Conservation (phyloP, 2,113 vertebrate species). For the Promerops cafer region DNA sequence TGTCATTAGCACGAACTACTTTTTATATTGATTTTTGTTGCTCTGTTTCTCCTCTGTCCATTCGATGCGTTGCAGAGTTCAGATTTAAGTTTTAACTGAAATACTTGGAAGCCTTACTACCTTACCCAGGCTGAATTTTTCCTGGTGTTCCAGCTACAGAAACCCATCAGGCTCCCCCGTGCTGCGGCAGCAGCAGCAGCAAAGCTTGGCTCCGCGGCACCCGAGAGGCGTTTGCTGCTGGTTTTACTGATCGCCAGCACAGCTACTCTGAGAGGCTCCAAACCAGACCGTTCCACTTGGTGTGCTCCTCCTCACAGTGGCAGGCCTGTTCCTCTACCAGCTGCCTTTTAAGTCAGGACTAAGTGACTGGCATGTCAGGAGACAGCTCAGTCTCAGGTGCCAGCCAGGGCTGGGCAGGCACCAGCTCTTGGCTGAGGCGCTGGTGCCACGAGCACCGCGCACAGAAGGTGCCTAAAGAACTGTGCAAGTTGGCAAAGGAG, state of each 20-base stretch:
- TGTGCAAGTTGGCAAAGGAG: neutral
- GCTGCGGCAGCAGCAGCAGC: neutral
- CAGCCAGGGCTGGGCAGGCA: neutral
- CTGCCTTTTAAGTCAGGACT: neutral
- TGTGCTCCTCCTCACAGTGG: neutral
- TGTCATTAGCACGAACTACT: slow-evolving; percentile 21
- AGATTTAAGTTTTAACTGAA: slow-evolving; percentile 31
- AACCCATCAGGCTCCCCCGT: neutral
- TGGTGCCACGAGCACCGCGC: fast-evolving
- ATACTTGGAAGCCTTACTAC: neutral
- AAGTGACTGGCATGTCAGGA: neutral
- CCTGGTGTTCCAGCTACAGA: neutral
- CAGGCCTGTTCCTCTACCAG: neutral
- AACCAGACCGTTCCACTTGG: neutral
- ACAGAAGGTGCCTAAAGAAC: neutral
- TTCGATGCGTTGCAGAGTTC: neutral
- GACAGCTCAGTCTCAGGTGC: neutral
- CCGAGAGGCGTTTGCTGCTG: neutral
- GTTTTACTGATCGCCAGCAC: fast-evolving
- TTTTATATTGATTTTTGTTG: slow-evolving; percentile 21
- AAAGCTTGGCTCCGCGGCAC: neutral
- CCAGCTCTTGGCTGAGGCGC: neutral
- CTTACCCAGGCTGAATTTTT: neutral
- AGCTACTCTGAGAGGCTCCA: neutral
- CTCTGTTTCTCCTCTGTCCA: neutral